These are phyloP conservation scores for Crematogaster levior DNA, from an alignment of 2,888 invertebrate genomes.

Conservation along the genomic window DNA sequence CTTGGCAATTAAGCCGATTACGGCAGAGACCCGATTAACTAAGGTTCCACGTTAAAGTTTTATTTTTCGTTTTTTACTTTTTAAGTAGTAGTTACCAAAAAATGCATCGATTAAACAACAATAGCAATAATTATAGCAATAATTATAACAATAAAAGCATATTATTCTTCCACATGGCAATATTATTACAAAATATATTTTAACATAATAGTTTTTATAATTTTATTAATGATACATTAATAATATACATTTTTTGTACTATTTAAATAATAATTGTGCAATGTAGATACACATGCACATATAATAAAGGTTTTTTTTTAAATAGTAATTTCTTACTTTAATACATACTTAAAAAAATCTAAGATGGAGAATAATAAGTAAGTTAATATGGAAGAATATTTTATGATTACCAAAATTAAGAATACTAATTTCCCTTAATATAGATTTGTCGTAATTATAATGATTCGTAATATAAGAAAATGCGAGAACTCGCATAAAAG, in stretches of 20 bases:
- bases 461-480: not conserved
- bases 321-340: not conserved
- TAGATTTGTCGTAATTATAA: not conserved
- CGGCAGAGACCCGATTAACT: constrained; percentile 53
- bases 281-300: not conserved
- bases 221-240: not conserved
- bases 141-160: not conserved
- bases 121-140: not conserved
- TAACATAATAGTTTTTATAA: not conserved
- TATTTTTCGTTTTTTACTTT: constrained; percentile 30
- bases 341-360: not conserved
- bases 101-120: not conserved
- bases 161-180: not conserved
- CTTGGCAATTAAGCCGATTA: constrained; percentile 69
- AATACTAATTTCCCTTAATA: not conserved
- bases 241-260: too few species aligned
- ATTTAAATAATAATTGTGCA: constrained; percentile 11
- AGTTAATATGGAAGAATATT: not conserved
- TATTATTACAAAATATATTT: constrained; percentile 11
- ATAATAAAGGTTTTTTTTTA: not conserved
- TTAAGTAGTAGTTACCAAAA: constrained; percentile 35
- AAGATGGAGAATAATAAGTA: not conserved
- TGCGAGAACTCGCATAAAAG: not conserved
- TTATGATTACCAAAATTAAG: not conserved
- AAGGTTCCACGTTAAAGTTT: constrained; percentile 46